Evolutionary conservation across 2,888 invertebrate genomes (phyloP), one percentile per base, ranked within the genome.

Genomic region (Lagria hirta): DNA sequence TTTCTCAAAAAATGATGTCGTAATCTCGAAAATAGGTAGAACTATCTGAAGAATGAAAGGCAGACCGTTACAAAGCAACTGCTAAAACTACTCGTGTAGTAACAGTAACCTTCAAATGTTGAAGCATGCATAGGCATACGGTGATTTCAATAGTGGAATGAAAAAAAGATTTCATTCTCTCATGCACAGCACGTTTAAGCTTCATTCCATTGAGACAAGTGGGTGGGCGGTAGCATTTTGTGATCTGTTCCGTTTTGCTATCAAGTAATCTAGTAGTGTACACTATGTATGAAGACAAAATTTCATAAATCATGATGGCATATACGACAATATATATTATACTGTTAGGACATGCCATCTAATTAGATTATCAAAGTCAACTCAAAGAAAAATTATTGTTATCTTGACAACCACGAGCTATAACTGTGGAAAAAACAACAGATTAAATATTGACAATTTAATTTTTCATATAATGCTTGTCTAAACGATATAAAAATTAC

Each of bases 41-140:
- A 54, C 41, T 51, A 58, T 52, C 51, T 54, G 43, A 36, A 57
- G 57, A 58, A 58, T 58, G 56, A 53, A 35, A 46, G 43, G 49
- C 35, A 46, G 49, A 58, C 58, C 56, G 58, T 58, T 58, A 58
- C 44, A 33, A 36, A 41, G 45, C 49, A 50, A 52, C 46, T 37
- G n/a, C n/a, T n/a, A 36, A 43, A 23, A 48, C 46, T 44, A 46
- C 43, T 54, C 47, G 58, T 57, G 55, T 55, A 58, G 57, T 57
- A 54, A 58, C 57, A 58, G 57, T 57, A 54, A 58, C 58, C 58
- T 58, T 58, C 57, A 40, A 48, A 54, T 38, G 44, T 37, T 51
- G 48, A n/a, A n/a, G n/a, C n/a, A n/a, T n/a, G n/a, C n/a, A n/a
- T n/a, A n/a, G 27, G 24, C 30, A 32, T 28, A 24, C 26, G 20